Conservation (phyloP, 30 jellyfish, hydroid and myxozoan genomes). For the Clytia hemisphaerica region DNA sequence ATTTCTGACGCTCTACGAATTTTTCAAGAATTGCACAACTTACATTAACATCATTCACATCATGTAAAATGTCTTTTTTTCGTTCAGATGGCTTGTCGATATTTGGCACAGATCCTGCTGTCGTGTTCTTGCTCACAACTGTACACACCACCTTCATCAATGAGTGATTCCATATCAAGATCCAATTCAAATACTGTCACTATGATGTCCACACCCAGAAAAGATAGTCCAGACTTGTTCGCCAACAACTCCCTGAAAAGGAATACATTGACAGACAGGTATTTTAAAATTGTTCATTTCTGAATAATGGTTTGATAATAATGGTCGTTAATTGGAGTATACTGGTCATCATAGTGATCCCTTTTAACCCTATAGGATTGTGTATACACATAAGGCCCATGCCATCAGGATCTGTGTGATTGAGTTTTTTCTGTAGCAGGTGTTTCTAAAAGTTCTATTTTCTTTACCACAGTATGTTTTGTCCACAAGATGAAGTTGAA, state of each 20-base stretch:
- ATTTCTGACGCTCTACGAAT: no score
- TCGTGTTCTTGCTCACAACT: neutral
- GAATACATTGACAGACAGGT: no score
- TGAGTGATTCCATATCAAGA: neutral
- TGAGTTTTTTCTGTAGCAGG: no score
- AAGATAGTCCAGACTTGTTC: neutral
- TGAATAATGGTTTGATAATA: no score
- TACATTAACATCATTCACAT: neutral
- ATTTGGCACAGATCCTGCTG: slow-evolving; percentile 24
- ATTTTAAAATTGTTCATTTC: no score
- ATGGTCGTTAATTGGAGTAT: no score
- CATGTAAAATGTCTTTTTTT: neutral
- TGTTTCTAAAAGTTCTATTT: neutral
- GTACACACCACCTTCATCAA: slow-evolving; percentile 5
- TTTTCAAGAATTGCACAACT: no score
- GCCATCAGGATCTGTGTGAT: no score
- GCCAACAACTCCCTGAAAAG: neutral
- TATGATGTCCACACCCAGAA: slow-evolving; percentile 7
- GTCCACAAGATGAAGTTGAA: slow-evolving; percentile 67
- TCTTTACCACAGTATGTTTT: slow-evolving; percentile 34
- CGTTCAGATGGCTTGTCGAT: slow-evolving; percentile 20
- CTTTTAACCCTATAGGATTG: no score
- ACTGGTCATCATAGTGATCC: no score
- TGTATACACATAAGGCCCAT: neutral
- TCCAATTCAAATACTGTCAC: neutral